A percentile compares a stretch with the other conserved stretches of the same genome.
Conservation (phyloP, 2,113 vertebrate species). For the Muntiacus muntjak region DNA sequence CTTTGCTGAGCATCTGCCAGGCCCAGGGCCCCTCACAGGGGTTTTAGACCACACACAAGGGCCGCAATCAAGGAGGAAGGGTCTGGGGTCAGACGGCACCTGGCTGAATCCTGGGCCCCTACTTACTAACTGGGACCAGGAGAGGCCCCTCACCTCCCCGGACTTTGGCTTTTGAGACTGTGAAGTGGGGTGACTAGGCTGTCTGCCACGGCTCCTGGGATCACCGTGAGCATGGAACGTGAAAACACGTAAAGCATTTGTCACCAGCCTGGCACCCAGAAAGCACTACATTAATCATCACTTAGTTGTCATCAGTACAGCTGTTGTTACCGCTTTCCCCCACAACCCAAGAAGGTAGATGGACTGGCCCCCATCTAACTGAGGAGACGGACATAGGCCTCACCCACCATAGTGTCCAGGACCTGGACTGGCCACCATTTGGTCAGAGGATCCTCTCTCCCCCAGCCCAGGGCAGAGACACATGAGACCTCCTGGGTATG, state of each 20-base stretch:
- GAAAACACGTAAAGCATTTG: not conserved
- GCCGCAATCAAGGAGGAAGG: not conserved
- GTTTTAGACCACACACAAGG: not conserved
- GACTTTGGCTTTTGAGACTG: not conserved
- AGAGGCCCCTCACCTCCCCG: not conserved
- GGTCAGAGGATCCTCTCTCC: not conserved
- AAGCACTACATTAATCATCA: not conserved
- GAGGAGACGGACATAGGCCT: not conserved
- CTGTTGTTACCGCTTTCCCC: not conserved
- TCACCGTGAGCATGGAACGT: not conserved
- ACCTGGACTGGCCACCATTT: not conserved
- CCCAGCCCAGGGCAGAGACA: not conserved
- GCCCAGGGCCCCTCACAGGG: rapidly evolving
- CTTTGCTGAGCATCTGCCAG: not conserved
- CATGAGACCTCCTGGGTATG: not conserved
- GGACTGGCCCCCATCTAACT: rapidly evolving
- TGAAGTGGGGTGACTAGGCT: not conserved
- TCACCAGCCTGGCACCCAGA: not conserved
- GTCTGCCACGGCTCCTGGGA: not conserved
- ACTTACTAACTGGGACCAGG: not conserved
- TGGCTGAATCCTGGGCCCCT: not conserved
- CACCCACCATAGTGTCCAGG: not conserved
- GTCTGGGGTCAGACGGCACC: not conserved
- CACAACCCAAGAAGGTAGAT: not conserved
- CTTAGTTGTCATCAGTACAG: rapidly evolving